These are phyloP conservation scores for Acrobasis repandana DNA, from an alignment of 2,888 invertebrate genomes.

Conservation along the genomic window DNA sequence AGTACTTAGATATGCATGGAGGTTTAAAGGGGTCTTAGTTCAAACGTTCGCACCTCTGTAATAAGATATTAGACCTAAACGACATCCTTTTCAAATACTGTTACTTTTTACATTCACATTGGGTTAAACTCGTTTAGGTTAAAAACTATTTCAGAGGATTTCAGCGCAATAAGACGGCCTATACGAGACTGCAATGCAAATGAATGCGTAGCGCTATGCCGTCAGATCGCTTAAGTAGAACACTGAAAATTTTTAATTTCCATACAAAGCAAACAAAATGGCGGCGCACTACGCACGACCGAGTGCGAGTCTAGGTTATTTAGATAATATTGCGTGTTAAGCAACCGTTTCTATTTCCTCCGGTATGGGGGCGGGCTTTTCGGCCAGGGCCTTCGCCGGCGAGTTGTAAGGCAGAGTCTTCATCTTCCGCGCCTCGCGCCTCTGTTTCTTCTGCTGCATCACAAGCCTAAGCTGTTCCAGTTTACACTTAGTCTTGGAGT, in stretches of 20 bases:
- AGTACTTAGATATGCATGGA: constrained; percentile 39
- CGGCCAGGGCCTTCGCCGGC: constrained; percentile 89
- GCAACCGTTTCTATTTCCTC: constrained; percentile 81
- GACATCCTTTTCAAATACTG: neutral
- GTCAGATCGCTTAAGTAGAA: constrained; percentile 17
- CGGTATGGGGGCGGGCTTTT: constrained; percentile 91
- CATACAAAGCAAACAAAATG: constrained; percentile 46
- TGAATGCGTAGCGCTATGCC: constrained; percentile 22
- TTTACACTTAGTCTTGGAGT: constrained; percentile 92
- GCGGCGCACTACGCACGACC: constrained; percentile 33
- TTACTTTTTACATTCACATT: neutral
- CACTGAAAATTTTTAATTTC: constrained; percentile 27
- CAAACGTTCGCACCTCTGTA: constrained; percentile 1
- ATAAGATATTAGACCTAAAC: constrained; percentile 9
- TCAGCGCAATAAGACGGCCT: constrained; percentile 9
- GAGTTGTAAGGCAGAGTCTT: constrained; percentile 85
- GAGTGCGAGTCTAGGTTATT: constrained; percentile 21
- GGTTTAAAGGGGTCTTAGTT: constrained; percentile 27
- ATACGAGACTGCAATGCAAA: constrained; percentile 24
- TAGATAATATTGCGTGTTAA: constrained; percentile 46
- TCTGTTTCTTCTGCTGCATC: constrained; percentile 94
- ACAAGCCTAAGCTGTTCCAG: constrained; percentile 93
- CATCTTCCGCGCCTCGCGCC: constrained; percentile 89
- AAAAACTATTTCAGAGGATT: constrained; percentile 16
- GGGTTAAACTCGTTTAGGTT: constrained; percentile 5